Conservation (phyloP, 2,113 vertebrate species). For the Dryoscopus gambensis region DNA sequence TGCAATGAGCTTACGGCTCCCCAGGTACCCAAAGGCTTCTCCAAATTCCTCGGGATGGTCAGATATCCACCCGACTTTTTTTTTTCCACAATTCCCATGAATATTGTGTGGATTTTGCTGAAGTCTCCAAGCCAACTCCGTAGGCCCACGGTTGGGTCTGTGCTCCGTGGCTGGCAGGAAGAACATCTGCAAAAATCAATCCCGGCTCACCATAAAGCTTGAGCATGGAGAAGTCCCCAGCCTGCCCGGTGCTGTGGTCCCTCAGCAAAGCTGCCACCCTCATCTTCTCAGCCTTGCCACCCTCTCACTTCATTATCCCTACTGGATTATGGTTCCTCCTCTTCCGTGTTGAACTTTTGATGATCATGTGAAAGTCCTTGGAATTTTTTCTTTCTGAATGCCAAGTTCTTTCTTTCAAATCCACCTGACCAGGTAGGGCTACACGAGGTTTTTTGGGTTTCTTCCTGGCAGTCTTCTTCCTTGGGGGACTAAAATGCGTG, state of each 20-base stretch:
- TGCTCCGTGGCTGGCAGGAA: background rate
- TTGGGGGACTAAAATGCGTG: background rate
- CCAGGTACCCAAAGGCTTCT: background rate
- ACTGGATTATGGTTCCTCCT: background rate
- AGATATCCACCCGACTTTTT: background rate
- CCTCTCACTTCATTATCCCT: background rate
- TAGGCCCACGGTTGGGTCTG: background rate
- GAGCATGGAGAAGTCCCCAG: fast-evolving
- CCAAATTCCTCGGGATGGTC: background rate
- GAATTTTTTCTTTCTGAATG: background rate
- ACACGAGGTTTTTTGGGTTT: background rate
- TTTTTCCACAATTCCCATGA: background rate
- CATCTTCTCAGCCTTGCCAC: background rate
- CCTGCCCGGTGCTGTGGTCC: fast-evolving
- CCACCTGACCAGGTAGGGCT: background rate
- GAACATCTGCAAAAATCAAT: background rate
- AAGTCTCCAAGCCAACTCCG: background rate
- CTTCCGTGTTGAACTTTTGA: background rate
- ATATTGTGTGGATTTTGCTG: background rate
- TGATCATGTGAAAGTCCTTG: background rate
- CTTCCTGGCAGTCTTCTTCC: background rate
- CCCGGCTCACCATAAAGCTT: fast-evolving
- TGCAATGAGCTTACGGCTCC: background rate
- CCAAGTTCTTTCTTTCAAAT: background rate
- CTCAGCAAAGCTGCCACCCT: background rate